Evolutionary conservation across 2,113 vertebrate species (phyloP), one percentile per base, ranked within the genome.

Genomic region (Cinclus cinclus): DNA sequence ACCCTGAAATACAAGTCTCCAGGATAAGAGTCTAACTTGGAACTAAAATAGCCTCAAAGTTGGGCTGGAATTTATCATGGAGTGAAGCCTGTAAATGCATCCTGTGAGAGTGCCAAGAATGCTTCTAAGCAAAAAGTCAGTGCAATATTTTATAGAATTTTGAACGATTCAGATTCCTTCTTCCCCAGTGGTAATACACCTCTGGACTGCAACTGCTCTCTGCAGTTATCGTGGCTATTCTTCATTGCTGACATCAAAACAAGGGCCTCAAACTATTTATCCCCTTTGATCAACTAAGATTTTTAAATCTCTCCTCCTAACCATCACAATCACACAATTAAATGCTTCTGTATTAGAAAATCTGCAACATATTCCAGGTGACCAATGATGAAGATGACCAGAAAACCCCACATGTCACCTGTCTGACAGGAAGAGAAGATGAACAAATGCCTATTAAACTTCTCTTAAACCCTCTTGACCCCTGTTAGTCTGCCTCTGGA

Each of bases 391-490:
- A 59, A 11, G 25, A 62, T 23, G n/a, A 58, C 11, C 37, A 78
- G 47, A 62, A 82, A 62, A 15, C 4, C 8, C 30, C 55, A 21
- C 1, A 3, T 39, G 46, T 18, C 7, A 0, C 44, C 10, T 55
- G 31, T 33, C 14, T 52, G n/a, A 46, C 46, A 81, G 35, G 20
- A 65, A 88, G 17, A 10, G 22, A 67, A 65, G n/a, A 53, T 17
- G 15, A 73, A 64, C 2, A 3, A 74, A 60, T 25, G 2, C 7
- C 19, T 55, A 7, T 9, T 59, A 44, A 79, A 65, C 9, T 70
- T 74, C 47, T 35, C 15, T 1, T 1, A 11, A 15, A 68, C 21
- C 7, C 10, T 77, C 49, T 22, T 62, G 55, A 23, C 16, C 16
- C 24, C 35, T 52, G 9, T 33, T 50, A 62, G 20, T 28, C 33